Conservation (phyloP, 2,797 vertebrate species). For the Clarias pachynema region DNA sequence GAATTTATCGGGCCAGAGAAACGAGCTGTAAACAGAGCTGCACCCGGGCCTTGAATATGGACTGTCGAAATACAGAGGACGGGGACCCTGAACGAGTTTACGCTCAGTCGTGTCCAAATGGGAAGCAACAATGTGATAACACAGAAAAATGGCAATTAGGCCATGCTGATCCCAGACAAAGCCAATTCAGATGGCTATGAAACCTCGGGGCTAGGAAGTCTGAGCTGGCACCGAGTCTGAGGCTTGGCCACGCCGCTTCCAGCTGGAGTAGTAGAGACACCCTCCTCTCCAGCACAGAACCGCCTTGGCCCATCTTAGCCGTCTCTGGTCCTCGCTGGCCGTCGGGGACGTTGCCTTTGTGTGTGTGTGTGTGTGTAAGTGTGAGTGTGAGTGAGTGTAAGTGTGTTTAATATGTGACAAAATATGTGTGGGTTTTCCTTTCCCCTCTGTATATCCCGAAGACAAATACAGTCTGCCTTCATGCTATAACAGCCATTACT, state of each 20-base stretch:
- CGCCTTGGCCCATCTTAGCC: slow-evolving; percentile 77
- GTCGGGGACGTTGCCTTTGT: slow-evolving; percentile 76
- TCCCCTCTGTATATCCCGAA: slow-evolving; percentile 66
- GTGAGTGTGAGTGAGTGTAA: slow-evolving; percentile 59
- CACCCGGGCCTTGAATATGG: slow-evolving; percentile 47
- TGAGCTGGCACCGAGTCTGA: slow-evolving; percentile 74
- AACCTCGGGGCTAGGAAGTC: slow-evolving; percentile 71
- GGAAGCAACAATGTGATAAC: slow-evolving; percentile 75
- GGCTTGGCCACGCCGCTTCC: slow-evolving; percentile 75
- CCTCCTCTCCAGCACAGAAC: slow-evolving; percentile 43
- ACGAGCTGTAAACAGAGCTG: slow-evolving; percentile 37
- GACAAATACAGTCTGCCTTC: slow-evolving; percentile 81
- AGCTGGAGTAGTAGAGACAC: slow-evolving; percentile 78
- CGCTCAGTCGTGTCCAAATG: slow-evolving; percentile 73
- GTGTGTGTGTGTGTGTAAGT: slow-evolving; percentile 66
- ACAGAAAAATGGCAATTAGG: slow-evolving; percentile 74
- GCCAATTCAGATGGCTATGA: slow-evolving; percentile 78
- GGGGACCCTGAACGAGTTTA: slow-evolving; percentile 70
- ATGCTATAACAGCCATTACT: slow-evolving; percentile 85
- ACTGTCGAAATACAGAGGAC: slow-evolving; percentile 73
- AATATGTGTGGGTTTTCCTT: slow-evolving; percentile 63
- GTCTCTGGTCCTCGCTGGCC: slow-evolving; percentile 76
- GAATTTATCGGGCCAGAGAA: slow-evolving; percentile 30
- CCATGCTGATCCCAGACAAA: slow-evolving; percentile 67
- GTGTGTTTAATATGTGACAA: slow-evolving; percentile 65